Base-by-base conservation (phyloP, 2,888 invertebrate species). In the Tridacna crocea region DNA sequence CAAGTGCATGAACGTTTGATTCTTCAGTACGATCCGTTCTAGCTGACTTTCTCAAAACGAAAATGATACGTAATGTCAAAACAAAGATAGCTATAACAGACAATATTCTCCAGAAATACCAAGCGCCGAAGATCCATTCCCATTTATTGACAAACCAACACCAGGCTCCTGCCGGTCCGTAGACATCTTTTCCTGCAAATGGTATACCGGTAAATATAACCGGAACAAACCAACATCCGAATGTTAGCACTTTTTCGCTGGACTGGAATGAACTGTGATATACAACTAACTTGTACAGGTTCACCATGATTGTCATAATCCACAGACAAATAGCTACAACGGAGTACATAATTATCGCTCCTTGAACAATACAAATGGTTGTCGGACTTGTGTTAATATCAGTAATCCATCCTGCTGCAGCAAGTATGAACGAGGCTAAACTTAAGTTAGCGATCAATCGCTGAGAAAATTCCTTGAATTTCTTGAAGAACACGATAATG, bases 141-240 rank as follows among this genome's bases (percentile, higher is more conserved):
- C 72, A 61, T 8, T 68, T 66, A 47, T 80, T 80, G 17, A 55
- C 72, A 17, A 84, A 60, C 84, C 84, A 84, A 27, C 84, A 84
- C 80, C 80, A 84, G 6, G 72, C 78, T 0, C 80, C 84, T 2
- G 84, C 80, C 0, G 84, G 84, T 1, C 75, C 80, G 55, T 84
- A 84, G 17, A 72, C 80, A 47, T 81, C 76, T 8, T 75, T 27
- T 12, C 77, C 83, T 19, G 66, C 15, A 48, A 84, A 81, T 17
- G 84, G 84, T 4, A 79, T 19, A 12, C 65, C 47, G 51, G 63
- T 27, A 19, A 79, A 72, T 15, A 72, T 24, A 51, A 55, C 11
- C n/a, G 72, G 72, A n/a, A 72, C 13, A 17, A 72, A 19, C 72
- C 72, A 72, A 55, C 72, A 72, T 24, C 48, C 8, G 17, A 13